Evolutionary conservation across 2,888 invertebrate species (phyloP), one percentile per base, ranked within the genome.

Genomic region (Orthosia gothica): DNA sequence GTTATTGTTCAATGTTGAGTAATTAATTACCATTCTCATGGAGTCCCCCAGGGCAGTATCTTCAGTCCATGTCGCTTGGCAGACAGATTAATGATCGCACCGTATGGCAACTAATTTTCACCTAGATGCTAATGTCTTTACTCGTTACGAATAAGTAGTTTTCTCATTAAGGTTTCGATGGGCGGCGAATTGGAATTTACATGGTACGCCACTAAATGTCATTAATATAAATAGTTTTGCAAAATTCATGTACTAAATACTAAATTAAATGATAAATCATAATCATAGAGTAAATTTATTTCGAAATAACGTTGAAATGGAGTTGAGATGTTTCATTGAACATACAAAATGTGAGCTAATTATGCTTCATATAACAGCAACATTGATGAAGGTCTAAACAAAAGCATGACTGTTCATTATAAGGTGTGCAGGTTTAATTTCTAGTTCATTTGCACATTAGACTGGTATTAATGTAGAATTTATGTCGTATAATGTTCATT

Each of bases 101-200:
- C 26, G 18, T 49, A 72, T 54, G 73, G 54, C 26, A 15, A 55
- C 54, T 1, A 74, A 77, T 77, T 74, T 79, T 20, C 73, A 66
- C n/a, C 40, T 66, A 11, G 54, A 50, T 50, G 50, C 64, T 79
- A 73, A 74, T 62, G 63, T 57, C 57, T 67, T 13, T 67, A 59
- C 75, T 79, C 74, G 70, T 67, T 79, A 74, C 62, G 57, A 67
- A 32, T 49, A 52, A 66, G 59, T 47, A 79, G 59, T 55, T 32
- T 20, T 57, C 26, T 78, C 55, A 70, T 76, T 76, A 55, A 69
- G 26, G 70, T 32, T 13, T 32, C 26, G 15, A 52, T 52, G 5
- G 16, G 50, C 32, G 13, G 3, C 9, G 12, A 61, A 61, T 50
- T 20, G 11, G 12, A 45, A 55, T 78, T 61, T 26, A 61, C 13